Evolutionary conservation across 2,888 invertebrate species (phyloP).

Genomic region (Anthrax anthrax): DNA sequence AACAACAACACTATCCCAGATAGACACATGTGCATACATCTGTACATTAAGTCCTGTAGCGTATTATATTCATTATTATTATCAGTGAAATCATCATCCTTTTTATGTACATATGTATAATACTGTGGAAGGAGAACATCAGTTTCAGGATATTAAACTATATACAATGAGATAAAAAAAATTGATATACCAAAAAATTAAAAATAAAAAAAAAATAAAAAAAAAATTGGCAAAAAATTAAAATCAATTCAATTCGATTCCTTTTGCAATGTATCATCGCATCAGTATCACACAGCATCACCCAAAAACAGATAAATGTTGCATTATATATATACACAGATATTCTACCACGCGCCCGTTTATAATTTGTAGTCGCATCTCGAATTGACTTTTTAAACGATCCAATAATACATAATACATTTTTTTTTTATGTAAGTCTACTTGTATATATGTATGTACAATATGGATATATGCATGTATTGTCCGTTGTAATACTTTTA

Average conservation of each 20-base stretch:
- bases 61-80: constrained; percentile 8
- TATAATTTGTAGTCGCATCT: not conserved
- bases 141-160: not conserved
- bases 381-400: constrained; percentile 7
- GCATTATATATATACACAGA: not conserved
- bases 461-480: not conserved
- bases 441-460: not conserved
- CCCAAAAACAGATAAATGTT: not conserved
- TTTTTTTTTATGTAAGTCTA: not conserved
- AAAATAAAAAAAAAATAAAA: too few relatives aligned
- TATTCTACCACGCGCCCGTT: not conserved
- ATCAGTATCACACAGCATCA: not conserved
- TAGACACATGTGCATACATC: too few relatives aligned
- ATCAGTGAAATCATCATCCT: constrained; percentile 2
- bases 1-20: too few relatives aligned
- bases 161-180: too few relatives aligned
- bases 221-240: constrained; percentile 1
- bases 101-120: too few relatives aligned
- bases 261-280: not conserved
- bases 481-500: too few relatives aligned
- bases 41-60: too few relatives aligned
- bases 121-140: not conserved
- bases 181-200: too few relatives aligned
- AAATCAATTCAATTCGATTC: constrained; percentile 7
- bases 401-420: not conserved